Evolutionary conservation across 2,113 vertebrate species (phyloP).

Genomic region (Athene cunicularia): DNA sequence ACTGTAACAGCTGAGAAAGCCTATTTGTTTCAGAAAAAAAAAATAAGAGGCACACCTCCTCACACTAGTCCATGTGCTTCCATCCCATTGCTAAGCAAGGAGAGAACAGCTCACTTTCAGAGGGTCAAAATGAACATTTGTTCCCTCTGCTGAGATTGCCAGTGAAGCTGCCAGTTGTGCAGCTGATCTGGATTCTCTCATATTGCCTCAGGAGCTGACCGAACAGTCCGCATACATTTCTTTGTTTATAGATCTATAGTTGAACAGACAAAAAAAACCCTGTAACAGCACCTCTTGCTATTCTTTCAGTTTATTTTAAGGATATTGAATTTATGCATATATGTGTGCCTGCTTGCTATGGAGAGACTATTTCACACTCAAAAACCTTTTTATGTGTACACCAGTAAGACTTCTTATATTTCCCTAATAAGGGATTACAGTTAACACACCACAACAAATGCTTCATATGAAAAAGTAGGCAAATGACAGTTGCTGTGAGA

Average conservation of each 20-base stretch:
- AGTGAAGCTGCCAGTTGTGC: conserved; percentile 4
- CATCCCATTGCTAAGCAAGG: background rate
- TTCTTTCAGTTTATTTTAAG: background rate
- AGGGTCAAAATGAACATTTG: background rate
- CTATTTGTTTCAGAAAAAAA: background rate
- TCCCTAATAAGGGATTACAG: conserved; percentile 11
- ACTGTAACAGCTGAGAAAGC: background rate
- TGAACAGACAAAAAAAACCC: background rate
- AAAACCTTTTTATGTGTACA: background rate
- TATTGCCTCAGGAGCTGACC: conserved; percentile 9
- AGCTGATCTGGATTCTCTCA: conserved; percentile 32
- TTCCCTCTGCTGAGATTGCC: background rate
- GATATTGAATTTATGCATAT: background rate
- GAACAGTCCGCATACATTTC: background rate
- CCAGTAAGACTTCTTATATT: background rate
- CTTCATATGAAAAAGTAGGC: background rate
- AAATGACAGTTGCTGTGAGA: conserved; percentile 19
- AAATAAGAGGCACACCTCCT: background rate
- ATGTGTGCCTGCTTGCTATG: background rate
- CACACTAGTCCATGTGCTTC: background rate
- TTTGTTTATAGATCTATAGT: conserved; percentile 17
- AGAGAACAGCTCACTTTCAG: background rate
- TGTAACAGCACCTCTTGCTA: background rate
- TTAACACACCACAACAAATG: background rate
- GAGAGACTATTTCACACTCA: background rate